These are phyloP conservation scores for Clarias batrachus DNA, from an alignment of 2,113 vertebrate genomes.

Conservation along the genomic window DNA sequence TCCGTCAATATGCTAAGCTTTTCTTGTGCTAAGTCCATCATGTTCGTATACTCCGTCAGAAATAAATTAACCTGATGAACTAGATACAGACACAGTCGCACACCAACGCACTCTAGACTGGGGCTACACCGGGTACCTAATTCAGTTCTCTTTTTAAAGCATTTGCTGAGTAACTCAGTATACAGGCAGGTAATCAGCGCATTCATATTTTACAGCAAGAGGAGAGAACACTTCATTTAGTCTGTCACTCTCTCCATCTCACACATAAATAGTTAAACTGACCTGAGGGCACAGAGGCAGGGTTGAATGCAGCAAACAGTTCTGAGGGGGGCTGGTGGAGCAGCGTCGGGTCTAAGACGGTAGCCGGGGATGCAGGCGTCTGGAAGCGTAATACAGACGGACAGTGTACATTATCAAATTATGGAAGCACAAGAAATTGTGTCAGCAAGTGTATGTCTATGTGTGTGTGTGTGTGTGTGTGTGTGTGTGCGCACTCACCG, in stretches of 20 bases:
- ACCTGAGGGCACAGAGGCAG: conserved; percentile 98
- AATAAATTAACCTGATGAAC: neutral
- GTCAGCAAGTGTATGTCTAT: conserved; percentile 3
- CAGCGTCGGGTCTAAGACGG: conserved; percentile 89
- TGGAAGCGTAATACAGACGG: conserved; percentile 54
- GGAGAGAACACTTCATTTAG: conserved; percentile 31
- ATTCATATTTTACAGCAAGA: conserved; percentile 45
- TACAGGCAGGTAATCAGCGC: conserved; percentile 43
- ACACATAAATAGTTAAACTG: conserved; percentile 48
- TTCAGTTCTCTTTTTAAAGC: conserved; percentile 18
- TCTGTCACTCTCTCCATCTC: conserved; percentile 19
- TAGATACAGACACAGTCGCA: conserved; percentile 13
- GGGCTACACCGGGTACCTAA: neutral
- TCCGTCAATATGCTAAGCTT: neutral
- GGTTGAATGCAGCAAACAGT: conserved; percentile 89
- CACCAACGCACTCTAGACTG: neutral
- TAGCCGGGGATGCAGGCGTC: conserved; percentile 97
- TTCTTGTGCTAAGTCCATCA: neutral
- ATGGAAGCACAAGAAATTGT: neutral
- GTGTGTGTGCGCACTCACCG: conserved; percentile 77
- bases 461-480: neutral
- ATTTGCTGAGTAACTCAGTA: conserved; percentile 34
- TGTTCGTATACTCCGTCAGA: too few species aligned
- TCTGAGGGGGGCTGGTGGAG: conserved; percentile 89
- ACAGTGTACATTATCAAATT: neutral